Percentiles rank a stretch among this genome's conserved stretches.
Conservation (phyloP, 2,113 vertebrate species). For the Hypomesus transpacificus region DNA sequence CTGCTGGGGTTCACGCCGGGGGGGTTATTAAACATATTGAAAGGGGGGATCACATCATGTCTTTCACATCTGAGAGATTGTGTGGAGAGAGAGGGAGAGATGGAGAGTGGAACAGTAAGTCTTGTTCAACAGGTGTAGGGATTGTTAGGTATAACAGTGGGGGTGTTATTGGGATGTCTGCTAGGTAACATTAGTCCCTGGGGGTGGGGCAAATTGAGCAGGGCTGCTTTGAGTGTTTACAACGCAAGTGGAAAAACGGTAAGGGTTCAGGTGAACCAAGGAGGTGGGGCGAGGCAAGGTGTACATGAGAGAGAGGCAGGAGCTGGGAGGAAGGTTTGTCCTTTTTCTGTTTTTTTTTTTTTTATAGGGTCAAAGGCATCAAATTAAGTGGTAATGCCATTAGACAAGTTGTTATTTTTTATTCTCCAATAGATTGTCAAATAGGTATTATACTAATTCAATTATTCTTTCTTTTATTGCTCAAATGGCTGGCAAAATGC, state of each 20-base stretch:
- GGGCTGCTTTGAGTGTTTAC: constrained; percentile 41
- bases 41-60: constrained; percentile 51
- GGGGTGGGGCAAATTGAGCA: constrained; percentile 36
- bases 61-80: constrained; percentile 42
- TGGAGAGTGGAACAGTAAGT: constrained; percentile 8
- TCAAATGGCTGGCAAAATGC: too few species aligned
- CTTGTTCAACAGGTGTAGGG: constrained; percentile 36
- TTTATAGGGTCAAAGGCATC: too few species aligned
- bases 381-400: too few species aligned
- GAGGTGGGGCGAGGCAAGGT: neutral
- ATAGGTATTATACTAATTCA: too few species aligned
- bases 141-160: constrained; percentile 34
- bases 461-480: too few species aligned
- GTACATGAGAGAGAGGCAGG: constrained; percentile 1
- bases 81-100: constrained; percentile 9
- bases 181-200: constrained; percentile 23
- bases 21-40: constrained; percentile 35
- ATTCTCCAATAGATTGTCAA: too few species aligned
- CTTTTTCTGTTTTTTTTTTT: neutral
- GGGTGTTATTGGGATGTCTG: constrained; percentile 24
- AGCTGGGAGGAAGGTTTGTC: neutral
- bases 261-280: constrained; percentile 29
- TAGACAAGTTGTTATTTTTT: too few species aligned
- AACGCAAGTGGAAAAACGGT: constrained; percentile 33
- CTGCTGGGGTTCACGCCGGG: constrained; percentile 28